Evolutionary conservation across 2,888 invertebrate genomes (phyloP).

Genomic region (Synergus japonicus): DNA sequence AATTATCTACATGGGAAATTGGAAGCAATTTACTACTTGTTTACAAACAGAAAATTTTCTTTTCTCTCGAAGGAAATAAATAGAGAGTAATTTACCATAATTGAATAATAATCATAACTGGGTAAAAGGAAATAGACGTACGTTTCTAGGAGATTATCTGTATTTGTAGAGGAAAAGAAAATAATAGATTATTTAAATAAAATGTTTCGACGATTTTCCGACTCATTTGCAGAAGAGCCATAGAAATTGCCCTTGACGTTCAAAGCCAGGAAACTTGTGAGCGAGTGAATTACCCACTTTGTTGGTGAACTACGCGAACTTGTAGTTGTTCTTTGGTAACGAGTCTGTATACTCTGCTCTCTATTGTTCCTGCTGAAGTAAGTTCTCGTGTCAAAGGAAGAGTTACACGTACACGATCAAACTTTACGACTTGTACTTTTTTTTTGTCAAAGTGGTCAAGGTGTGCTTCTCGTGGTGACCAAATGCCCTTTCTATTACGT

Average conservation of each 20-base stretch:
- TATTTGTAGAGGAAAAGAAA: not conserved
- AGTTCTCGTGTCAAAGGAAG: slow-evolving; percentile 39
- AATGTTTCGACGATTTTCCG: slow-evolving; percentile 34
- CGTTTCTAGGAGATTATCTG: not conserved
- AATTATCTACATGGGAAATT: no score
- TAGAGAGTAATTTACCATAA: not conserved
- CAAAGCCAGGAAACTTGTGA: slow-evolving; percentile 32
- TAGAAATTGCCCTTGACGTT: slow-evolving; percentile 38
- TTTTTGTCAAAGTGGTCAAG: not conserved
- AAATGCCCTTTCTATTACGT: slow-evolving; percentile 30
- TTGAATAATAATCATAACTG: slow-evolving; percentile 5
- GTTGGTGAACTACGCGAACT: slow-evolving; percentile 51
- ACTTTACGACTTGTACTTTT: slow-evolving; percentile 22
- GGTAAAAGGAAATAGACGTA: not conserved
- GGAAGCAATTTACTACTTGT: not conserved
- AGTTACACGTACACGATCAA: slow-evolving; percentile 40
- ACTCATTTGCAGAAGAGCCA: slow-evolving; percentile 23
- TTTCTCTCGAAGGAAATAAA: not conserved
- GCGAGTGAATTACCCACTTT: slow-evolving; percentile 48
- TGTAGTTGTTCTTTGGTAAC: slow-evolving; percentile 34
- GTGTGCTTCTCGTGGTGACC: slow-evolving; percentile 40
- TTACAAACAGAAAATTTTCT: not conserved
- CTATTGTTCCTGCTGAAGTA: slow-evolving; percentile 33
- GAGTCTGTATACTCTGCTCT: slow-evolving; percentile 27
- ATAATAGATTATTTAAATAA: slow-evolving; percentile 4